Evolutionary conservation across 2,113 vertebrate genomes (phyloP).

Genomic region (Pachycephala philippinensis): DNA sequence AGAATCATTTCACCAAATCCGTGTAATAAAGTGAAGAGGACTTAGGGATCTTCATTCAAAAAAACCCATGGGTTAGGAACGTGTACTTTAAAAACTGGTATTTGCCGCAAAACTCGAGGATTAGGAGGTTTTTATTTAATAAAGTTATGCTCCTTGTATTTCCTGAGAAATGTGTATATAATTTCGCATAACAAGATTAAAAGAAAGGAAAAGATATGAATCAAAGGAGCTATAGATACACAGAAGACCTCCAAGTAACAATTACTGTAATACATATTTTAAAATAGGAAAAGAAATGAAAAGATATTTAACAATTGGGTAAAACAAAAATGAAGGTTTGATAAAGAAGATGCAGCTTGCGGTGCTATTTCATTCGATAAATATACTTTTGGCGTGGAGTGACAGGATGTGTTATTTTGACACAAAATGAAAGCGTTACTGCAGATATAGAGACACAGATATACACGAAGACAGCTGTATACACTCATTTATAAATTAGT

Average conservation of each 20-base stretch:
- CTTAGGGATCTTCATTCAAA: background rate
- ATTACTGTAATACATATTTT: slow-evolving; percentile 34
- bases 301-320: slow-evolving; percentile 20
- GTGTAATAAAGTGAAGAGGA: slow-evolving; percentile 5
- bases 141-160: slow-evolving; percentile 13
- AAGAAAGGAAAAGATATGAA: slow-evolving; percentile 35
- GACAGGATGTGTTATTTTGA: slow-evolving; percentile 62
- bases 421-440: slow-evolving; percentile 42
- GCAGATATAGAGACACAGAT: slow-evolving; percentile 24
- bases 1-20: slow-evolving; percentile 50
- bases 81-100: background rate
- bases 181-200: slow-evolving; percentile 45
- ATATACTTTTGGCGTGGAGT: slow-evolving; percentile 48
- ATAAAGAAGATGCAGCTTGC: slow-evolving; percentile 42
- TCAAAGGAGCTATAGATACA: slow-evolving; percentile 22
- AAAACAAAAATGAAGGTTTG: slow-evolving; percentile 38
- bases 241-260: slow-evolving; percentile 40
- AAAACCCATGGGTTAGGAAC: background rate
- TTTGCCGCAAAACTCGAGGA: background rate
- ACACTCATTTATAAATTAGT: slow-evolving; percentile 50
- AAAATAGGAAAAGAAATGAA: slow-evolving; percentile 29
- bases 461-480: slow-evolving; percentile 16
- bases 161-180: background rate
- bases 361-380: slow-evolving; percentile 36
- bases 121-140: slow-evolving; percentile 4